A percentile compares a stretch with the other conserved stretches of the same genome.
phyloP scores from a whole-genome alignment of 2,888 invertebrate genomes.

The Drosophila recens region DNA sequence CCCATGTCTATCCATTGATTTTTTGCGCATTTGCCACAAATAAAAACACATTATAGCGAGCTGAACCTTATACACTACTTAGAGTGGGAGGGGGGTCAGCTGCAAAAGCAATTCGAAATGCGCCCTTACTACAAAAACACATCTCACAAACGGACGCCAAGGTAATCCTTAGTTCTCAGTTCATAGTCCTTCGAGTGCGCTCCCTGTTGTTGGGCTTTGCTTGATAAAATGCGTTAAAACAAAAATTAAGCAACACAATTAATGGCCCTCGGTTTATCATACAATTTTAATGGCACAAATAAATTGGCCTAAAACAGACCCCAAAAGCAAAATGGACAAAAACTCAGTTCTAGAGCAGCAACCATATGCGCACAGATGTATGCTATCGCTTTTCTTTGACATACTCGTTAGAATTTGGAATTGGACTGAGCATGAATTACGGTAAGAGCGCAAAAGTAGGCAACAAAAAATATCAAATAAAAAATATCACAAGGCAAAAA shows the following conservation, averaged over 20 bases:
- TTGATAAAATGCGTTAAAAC: constrained; percentile 81
- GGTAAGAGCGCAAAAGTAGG: constrained; percentile 10
- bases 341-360: constrained; percentile 32
- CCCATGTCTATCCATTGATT: constrained; percentile 61
- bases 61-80: constrained; percentile 47
- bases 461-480: background rate
- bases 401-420: background rate
- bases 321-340: constrained; percentile 48
- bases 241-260: constrained; percentile 82
- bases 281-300: constrained; percentile 81
- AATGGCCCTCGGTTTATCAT: constrained; percentile 77
- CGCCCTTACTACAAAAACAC: constrained; percentile 19
- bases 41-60: constrained; percentile 72
- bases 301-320: constrained; percentile 72
- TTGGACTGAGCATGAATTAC: background rate
- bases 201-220: constrained; percentile 42
- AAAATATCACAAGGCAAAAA: too few relatives aligned
- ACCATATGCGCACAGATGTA: constrained; percentile 5
- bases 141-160: constrained; percentile 24
- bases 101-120: constrained; percentile 38
- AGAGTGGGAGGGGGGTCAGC: constrained; percentile 8
- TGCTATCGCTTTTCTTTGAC: background rate
- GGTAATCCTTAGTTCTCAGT: constrained; percentile 37
- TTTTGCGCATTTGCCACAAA: constrained; percentile 61
- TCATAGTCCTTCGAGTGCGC: constrained; percentile 24